phyloP scores from a whole-genome alignment of 2,797 vertebrate genomes.

The Petrocephalus schoutedeni region DNA sequence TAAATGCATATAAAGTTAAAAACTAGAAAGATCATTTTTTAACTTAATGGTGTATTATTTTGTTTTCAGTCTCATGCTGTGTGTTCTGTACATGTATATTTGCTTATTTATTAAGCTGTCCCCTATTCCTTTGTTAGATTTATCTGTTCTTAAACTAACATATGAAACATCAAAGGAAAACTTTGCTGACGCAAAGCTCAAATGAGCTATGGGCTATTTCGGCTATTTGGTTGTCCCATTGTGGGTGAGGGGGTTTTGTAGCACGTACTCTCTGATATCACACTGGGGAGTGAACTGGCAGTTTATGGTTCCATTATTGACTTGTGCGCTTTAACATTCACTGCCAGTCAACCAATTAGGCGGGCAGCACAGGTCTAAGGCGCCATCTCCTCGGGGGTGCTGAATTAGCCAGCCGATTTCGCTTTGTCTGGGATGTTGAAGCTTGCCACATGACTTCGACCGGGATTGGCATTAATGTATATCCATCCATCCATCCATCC shows the following conservation, averaged over 20 bases:
- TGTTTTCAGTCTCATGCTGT: neutral
- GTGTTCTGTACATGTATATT: neutral
- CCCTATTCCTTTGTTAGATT: neutral
- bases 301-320: neutral
- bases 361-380: neutral
- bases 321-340: neutral
- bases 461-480: neutral
- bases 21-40: neutral
- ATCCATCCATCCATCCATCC: too few relatives aligned
- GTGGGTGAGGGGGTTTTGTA: neutral
- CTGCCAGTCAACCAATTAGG: neutral
- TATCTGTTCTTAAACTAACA: neutral
- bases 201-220: neutral
- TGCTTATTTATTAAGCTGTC: neutral
- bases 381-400: neutral
- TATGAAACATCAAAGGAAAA: neutral
- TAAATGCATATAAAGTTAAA: neutral
- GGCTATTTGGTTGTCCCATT: neutral
- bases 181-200: neutral
- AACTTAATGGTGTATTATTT: neutral
- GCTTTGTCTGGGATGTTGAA: neutral
- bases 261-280: neutral
- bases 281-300: neutral
- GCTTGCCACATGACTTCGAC: neutral
- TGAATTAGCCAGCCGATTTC: neutral